Evolutionary conservation across 2,888 invertebrate genomes (phyloP).

Genomic region (Dioctria rufipes): DNA sequence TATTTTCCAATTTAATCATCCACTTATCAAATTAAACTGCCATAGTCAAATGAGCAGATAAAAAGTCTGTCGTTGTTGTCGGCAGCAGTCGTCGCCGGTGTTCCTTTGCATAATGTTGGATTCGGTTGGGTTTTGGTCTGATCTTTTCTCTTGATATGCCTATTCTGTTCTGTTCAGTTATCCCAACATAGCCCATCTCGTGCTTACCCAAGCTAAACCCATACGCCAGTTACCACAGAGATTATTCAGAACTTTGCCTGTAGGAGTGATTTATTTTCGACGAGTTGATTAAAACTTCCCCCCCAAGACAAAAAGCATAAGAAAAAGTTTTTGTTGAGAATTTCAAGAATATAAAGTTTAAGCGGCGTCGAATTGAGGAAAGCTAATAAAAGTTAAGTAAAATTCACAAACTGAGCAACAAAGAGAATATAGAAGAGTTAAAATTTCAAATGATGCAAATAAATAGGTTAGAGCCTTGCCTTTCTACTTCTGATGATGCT

Average conservation of each 20-base stretch:
- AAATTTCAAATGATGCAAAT: conserved; percentile 13
- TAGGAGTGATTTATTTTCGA: conserved; percentile 56
- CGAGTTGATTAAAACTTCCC: conserved; percentile 57
- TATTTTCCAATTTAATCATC: conserved; percentile 47
- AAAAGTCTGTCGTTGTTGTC: conserved; percentile 27
- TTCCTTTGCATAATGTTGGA: conserved; percentile 32
- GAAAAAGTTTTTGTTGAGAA: conserved; percentile 33
- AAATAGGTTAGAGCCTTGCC: conserved; percentile 16
- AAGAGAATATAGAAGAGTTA: not conserved
- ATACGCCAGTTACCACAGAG: conserved; percentile 24
- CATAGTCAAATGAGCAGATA: conserved; percentile 43
- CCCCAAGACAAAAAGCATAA: conserved; percentile 44
- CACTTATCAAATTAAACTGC: conserved; percentile 50
- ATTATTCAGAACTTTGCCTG: conserved; percentile 37
- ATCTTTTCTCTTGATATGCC: conserved; percentile 29
- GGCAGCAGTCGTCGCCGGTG: conserved; percentile 13
- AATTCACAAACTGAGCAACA: not conserved
- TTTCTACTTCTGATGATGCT: not conserved
- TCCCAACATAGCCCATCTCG: not conserved
- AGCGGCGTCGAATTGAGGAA: not conserved
- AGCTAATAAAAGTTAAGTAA: conserved; percentile 11
- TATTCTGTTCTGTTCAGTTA: not conserved
- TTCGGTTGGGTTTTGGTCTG: conserved; percentile 11
- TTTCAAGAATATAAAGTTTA: conserved; percentile 36
- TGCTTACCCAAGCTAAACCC: not conserved